Conservation (phyloP, 2,888 invertebrate genomes). For the Drosophila barbarae region DNA sequence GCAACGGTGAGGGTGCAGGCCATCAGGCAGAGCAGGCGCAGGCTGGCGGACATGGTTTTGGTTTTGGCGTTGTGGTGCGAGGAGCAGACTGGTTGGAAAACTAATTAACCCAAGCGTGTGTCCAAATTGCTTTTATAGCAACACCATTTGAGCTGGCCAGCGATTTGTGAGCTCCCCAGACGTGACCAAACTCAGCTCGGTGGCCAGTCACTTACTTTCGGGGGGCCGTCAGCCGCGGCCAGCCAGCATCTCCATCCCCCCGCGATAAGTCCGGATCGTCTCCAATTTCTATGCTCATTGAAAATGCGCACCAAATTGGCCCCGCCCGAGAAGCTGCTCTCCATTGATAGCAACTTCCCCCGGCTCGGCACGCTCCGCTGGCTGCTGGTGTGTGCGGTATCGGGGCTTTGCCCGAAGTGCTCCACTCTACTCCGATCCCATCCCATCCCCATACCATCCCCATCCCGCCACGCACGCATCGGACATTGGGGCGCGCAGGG, state of each 20-base stretch:
- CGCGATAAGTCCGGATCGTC: constrained; percentile 39
- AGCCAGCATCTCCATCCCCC: constrained; percentile 28
- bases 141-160: constrained; percentile 55
- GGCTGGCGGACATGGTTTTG: constrained; percentile 51
- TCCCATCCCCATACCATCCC: constrained; percentile 16
- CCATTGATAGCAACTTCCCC: constrained; percentile 50
- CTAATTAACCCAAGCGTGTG: constrained; percentile 70
- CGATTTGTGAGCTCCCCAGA: constrained; percentile 68
- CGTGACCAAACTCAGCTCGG: constrained; percentile 72
- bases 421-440: constrained; percentile 25
- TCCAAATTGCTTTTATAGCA: constrained; percentile 76
- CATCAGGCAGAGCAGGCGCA: constrained; percentile 55
- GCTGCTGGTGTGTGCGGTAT: constrained; percentile 68
- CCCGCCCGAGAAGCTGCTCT: constrained; percentile 37
- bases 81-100: constrained; percentile 64
- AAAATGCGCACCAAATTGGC: constrained; percentile 59
- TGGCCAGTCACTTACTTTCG: constrained; percentile 43
- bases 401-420: constrained; percentile 63
- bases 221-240: constrained; percentile 30
- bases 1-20: constrained; percentile 54
- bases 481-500: constrained; percentile 11
- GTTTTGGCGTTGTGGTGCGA: constrained; percentile 49
- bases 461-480: constrained; percentile 28
- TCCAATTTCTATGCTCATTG: constrained; percentile 52
- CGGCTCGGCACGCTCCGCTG: constrained; percentile 61